Base-by-base conservation (phyloP, 2,113 vertebrate genomes). In the Daphoenositta chrysoptera region DNA sequence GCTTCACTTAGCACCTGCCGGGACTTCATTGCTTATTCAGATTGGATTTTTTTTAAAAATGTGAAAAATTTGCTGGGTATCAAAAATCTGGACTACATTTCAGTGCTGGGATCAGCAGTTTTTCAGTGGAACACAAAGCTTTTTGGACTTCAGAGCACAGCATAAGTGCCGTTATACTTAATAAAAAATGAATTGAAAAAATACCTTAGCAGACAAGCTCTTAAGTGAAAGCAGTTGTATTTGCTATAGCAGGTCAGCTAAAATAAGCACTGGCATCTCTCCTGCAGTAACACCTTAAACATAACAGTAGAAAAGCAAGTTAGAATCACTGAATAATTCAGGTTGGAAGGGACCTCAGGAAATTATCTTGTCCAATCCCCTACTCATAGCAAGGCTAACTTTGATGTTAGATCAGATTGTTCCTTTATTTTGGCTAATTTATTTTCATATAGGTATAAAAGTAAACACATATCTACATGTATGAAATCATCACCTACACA, bases 11-110 rank as follows among this genome's bases (percentile, higher is more conserved):
- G 19, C 5, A 13, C 24, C 42, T 56, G 23, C 19, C 0, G 0
- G 33, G 27, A 48, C n/a, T 44, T 81, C 20, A 24, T 14, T 53
- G 50, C 37, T 83, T 66, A 50, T 21, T 73, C 78, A 37, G 37
- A 65, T 0, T 2, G 10, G 19, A 44, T 79, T 26, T 6, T 6
- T 57, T 30, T 3, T 15, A 14, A 68, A 27, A 39, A 8, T 0
- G 17, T 82, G 15, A 39, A 83, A 73, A 79, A 48, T 30, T 20
- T 53, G 19, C 26, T 20, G 17, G 22, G 13, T 15, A 58, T 78
- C 30, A 90, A 58, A 87, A 83, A 33, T 37, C 57, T 33, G 48
- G 6, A 58, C 14, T 39, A 37, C 1, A 7, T 68, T 56, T 81
- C 71, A 57, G 24, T 44, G 37, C 42, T 48, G 31, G 37, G 6